A percentile compares a stretch with the other conserved stretches of the same genome.
These are phyloP conservation scores for Chondrilla cf. caribensis DNA, from an alignment of 37 sponge, comb jelly and placozoan genomes.

Conservation along the genomic window DNA sequence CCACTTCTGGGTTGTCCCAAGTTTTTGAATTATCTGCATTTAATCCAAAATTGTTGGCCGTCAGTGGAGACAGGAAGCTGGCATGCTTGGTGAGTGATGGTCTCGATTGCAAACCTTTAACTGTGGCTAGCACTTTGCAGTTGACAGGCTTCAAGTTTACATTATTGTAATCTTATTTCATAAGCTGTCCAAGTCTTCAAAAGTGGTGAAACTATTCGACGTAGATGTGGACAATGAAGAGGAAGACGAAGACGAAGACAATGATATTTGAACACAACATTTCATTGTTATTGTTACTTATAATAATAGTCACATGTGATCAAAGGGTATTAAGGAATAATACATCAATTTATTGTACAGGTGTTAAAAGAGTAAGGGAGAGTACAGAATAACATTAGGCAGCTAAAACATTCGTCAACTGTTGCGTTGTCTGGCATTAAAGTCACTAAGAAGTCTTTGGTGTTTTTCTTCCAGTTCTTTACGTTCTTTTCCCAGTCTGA, in stretches of 20 bases:
- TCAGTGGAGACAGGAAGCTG: slow-evolving; percentile 43
- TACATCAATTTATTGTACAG: too few relatives aligned
- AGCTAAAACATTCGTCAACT: background rate
- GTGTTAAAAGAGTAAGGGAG: too few relatives aligned
- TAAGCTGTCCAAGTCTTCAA: slow-evolving; percentile 46
- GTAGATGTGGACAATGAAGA: slow-evolving; percentile 60
- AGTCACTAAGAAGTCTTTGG: background rate
- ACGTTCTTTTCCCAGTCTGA: slow-evolving; percentile 40
- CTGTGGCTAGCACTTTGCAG: too few relatives aligned
- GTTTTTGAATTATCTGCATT: slow-evolving; percentile 26
- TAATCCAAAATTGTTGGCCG: slow-evolving; percentile 26
- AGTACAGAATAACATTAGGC: too few relatives aligned
- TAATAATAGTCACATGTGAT: too few relatives aligned
- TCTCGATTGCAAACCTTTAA: too few relatives aligned
- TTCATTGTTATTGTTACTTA: too few relatives aligned
- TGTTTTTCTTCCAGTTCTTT: slow-evolving; percentile 5
- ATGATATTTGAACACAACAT: too few relatives aligned
- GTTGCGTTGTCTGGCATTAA: background rate
- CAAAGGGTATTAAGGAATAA: too few relatives aligned
- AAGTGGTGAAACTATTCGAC: slow-evolving; percentile 64
- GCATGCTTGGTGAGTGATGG: slow-evolving; percentile 55
- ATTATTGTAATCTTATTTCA: background rate
- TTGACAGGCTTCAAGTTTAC: too few relatives aligned
- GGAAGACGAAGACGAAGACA: slow-evolving; percentile 18
- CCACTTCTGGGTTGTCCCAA: slow-evolving; percentile 33